Base-by-base conservation (phyloP, 2,888 invertebrate genomes). In the Pheosia gnoma region DNA sequence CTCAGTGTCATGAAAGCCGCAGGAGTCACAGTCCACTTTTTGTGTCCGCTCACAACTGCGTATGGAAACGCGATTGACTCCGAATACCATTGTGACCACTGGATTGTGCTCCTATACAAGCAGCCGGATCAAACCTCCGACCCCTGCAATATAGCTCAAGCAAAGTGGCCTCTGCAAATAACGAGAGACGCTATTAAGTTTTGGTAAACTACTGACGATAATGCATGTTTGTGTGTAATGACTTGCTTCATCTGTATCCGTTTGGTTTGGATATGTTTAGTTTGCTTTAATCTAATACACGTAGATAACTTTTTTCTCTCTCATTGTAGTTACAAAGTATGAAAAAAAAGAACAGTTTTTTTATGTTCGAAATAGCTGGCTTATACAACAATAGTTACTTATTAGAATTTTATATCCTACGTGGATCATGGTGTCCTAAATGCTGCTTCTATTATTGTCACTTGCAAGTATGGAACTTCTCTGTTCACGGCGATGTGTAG, bases 61-160 rank as follows among this genome's bases (percentile, higher is more conserved):
- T 70, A 70, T 72, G 67, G 71, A 72, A 77, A 70, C 63, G 65
- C 66, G 71, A 78, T 75, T 72, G 69, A 74, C 70, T 73, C 69
- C 64, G 66, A 71, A 74, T 70, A 63, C 71, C 65, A 68, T 77
- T 74, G 74, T 72, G 62, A 53, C 63, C 61, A 60, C 70, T 62
- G 67, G 68, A 76, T 72, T 71, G 66, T 66, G 58, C 63, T 64
- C 66, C 60, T 63, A 62, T 66, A 61, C 71, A 56, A 64, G 67
- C 66, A 63, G 62, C 69, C 66, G 66, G 68, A 72, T 73, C 72
- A 72, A 68, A 72, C 69, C 63, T 65, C 62, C 61, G 58, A 59
- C 62, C 61, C 66, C 58, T 65, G 64, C 63, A 72, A 68, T 71
- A 71, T 69, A 59, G 70, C 65, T 58, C 65, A 60, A 67, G 70